Conservation (phyloP, 2,113 vertebrate genomes). For the Calcarius ornatus region DNA sequence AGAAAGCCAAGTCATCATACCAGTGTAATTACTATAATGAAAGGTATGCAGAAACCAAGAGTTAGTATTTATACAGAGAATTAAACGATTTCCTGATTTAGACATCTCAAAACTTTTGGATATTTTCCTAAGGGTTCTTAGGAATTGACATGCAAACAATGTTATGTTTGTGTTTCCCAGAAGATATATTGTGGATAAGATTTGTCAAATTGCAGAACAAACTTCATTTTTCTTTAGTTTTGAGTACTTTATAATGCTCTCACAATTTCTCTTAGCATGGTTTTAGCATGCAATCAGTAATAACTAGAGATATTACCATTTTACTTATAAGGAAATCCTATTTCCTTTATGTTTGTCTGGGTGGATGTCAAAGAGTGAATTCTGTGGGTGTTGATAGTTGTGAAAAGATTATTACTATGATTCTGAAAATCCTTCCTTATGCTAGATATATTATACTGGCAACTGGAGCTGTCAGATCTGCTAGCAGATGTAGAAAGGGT, state of each 20-base stretch:
- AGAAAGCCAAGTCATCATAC: background rate
- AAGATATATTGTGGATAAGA: background rate
- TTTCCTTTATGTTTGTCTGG: background rate
- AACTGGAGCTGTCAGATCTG: conserved; percentile 37
- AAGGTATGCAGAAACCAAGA: background rate
- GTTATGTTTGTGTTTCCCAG: background rate
- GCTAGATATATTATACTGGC: conserved; percentile 2
- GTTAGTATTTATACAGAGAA: background rate
- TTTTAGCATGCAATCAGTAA: background rate
- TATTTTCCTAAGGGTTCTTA: background rate
- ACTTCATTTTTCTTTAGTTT: background rate
- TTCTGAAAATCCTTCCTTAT: conserved; percentile 46
- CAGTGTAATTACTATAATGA: background rate
- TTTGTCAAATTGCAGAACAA: background rate
- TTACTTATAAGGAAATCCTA: background rate
- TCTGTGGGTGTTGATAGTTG: conserved; percentile 42
- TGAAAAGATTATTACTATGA: conserved; percentile 60
- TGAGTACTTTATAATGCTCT: background rate
- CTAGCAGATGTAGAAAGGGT: conserved; percentile 36
- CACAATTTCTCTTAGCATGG: background rate
- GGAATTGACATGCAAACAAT: background rate
- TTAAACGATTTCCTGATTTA: background rate
- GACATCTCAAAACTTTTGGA: background rate
- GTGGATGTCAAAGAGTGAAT: conserved; percentile 26
- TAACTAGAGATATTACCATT: background rate